A percentile compares a stretch with the other conserved stretches of the same genome.
These are phyloP conservation scores for Sinosuthora webbiana DNA, from an alignment of 2,113 vertebrate species.

Conservation along the genomic window DNA sequence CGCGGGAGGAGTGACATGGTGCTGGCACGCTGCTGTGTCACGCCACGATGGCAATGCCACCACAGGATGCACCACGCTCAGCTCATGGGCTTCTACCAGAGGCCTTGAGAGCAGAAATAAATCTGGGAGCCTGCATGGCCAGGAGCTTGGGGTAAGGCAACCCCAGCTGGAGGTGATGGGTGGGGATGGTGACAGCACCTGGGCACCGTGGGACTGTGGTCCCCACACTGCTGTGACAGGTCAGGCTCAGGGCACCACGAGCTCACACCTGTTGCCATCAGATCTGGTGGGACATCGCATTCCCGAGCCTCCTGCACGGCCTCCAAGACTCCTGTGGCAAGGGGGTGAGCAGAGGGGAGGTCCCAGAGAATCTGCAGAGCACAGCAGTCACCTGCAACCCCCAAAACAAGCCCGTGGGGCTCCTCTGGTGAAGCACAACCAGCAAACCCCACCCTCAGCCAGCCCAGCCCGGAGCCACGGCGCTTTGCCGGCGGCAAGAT, in stretches of 20 bases:
- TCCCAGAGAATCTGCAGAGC: not conserved
- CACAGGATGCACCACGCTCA: rapidly evolving
- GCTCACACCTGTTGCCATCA: not conserved
- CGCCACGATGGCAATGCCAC: not conserved
- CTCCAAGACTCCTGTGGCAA: not conserved
- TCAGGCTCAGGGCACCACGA: not conserved
- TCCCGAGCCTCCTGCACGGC: rapidly evolving
- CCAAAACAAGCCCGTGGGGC: not conserved
- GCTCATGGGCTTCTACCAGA: not conserved
- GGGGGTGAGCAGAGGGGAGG: rapidly evolving
- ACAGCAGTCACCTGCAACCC: not conserved
- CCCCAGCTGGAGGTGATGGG: not conserved
- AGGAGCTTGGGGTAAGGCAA: not conserved
- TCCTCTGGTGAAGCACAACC: not conserved
- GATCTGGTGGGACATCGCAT: rapidly evolving
- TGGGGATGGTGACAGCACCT: not conserved
- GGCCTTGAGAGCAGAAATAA: not conserved
- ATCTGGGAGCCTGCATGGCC: rapidly evolving
- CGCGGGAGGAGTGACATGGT: rapidly evolving
- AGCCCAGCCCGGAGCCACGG: rapidly evolving
- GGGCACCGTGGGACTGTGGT: rapidly evolving
- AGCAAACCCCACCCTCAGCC: not conserved
- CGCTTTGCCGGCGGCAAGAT: not conserved
- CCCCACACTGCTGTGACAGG: not conserved
- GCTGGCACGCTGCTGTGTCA: not conserved